phyloP scores from a whole-genome alignment of 2,113 vertebrate species.

The Alligator mississippiensis region DNA sequence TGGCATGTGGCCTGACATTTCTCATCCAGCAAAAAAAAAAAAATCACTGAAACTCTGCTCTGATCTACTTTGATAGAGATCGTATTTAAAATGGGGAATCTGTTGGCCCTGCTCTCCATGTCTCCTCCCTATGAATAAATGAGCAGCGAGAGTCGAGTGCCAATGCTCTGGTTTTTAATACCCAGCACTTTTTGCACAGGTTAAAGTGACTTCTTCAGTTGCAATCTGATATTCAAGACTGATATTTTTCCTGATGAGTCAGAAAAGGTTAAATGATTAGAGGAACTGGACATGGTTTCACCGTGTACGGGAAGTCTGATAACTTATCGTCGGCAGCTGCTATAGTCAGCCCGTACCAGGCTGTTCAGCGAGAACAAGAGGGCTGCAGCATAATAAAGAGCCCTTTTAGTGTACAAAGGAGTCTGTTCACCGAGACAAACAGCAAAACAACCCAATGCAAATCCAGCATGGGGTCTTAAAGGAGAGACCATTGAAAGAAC shows the following conservation, averaged over 20 bases:
- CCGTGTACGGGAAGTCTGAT: neutral
- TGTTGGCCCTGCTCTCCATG: accelerated
- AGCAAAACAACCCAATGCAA: accelerated
- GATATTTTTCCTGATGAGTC: accelerated
- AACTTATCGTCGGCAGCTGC: neutral
- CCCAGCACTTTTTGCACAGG: accelerated
- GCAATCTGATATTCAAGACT: accelerated
- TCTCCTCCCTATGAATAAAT: no score
- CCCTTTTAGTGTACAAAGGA: slow-evolving; percentile 6
- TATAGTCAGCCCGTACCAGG: neutral
- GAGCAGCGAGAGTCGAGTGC: no score
- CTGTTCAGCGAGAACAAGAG: neutral
- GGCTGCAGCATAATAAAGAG: neutral
- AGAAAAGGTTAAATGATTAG: neutral
- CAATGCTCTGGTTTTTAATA: accelerated
- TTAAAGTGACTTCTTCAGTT: neutral
- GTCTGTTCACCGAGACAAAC: neutral
- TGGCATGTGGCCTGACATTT: neutral
- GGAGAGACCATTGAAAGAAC: accelerated
- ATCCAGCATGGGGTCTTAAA: neutral
- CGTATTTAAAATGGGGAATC: neutral
- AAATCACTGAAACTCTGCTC: neutral
- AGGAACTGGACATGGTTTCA: neutral
- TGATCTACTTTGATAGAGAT: neutral
- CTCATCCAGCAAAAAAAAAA: neutral